Conservation (phyloP, 2,113 vertebrate genomes). For the Albula goreensis region DNA sequence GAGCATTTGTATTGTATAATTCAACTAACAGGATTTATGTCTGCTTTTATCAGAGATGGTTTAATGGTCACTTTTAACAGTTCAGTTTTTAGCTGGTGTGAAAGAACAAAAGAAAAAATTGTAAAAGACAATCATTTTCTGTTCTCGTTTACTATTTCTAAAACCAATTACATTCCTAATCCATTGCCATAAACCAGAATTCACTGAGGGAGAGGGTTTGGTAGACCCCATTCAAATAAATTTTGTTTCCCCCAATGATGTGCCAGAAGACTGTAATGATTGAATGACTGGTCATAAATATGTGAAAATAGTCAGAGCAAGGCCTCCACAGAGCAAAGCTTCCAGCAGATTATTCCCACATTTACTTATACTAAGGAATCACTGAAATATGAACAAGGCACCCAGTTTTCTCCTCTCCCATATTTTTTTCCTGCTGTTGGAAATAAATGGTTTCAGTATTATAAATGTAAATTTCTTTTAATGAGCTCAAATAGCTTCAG, state of each 20-base stretch:
- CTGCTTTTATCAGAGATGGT: background rate
- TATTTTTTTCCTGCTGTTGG: background rate
- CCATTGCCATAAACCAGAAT: background rate
- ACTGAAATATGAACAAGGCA: background rate
- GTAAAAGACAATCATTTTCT: background rate
- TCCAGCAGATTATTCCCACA: background rate
- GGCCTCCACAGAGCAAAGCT: no score
- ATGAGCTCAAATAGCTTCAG: conserved; percentile 14
- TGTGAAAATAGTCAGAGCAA: background rate
- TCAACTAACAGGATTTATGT: background rate
- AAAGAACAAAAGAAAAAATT: background rate
- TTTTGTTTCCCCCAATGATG: background rate
- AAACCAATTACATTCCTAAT: background rate
- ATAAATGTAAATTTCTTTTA: conserved; percentile 14
- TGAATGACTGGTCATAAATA: background rate
- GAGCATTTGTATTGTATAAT: conserved; percentile 6
- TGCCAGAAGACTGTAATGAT: background rate
- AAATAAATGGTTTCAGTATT: background rate
- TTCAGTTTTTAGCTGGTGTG: background rate
- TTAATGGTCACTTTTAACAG: background rate
- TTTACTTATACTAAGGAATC: background rate
- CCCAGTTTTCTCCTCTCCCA: background rate
- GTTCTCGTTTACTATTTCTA: background rate
- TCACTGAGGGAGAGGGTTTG: background rate
- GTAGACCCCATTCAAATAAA: background rate